Percentiles rank a stretch among this genome's conserved stretches.
phyloP scores from a whole-genome alignment of 2,113 vertebrate genomes.

The Raphicerus campestris region DNA sequence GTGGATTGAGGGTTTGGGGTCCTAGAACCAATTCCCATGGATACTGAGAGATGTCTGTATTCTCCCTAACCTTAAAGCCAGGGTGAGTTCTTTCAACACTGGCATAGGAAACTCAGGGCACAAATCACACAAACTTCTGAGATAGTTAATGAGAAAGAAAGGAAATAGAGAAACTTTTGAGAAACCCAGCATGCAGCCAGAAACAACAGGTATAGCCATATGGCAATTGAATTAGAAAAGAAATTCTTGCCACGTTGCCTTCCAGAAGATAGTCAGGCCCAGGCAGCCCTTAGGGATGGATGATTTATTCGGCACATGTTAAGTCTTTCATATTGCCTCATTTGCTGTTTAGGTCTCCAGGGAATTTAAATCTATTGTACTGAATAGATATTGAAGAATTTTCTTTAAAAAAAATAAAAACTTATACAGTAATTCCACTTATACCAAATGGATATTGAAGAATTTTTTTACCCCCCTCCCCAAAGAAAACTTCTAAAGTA shows the following conservation, averaged over 20 bases:
- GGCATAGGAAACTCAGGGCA: not conserved
- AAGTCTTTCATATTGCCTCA: not conserved
- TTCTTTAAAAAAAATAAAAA: slow-evolving; percentile 15
- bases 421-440: not conserved
- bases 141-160: not conserved
- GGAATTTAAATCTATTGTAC: slow-evolving; percentile 22
- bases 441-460: not conserved
- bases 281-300: not conserved
- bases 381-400: not conserved
- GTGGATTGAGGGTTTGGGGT: not conserved
- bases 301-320: not conserved
- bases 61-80: not conserved
- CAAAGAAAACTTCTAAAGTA: not conserved
- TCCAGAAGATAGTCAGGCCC: slow-evolving; percentile 6
- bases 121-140: slow-evolving; percentile 5
- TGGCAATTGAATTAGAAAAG: slow-evolving; percentile 62
- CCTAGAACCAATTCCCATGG: not conserved
- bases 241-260: slow-evolving; percentile 18
- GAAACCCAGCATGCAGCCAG: slow-evolving; percentile 44
- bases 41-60: not conserved
- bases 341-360: not conserved
- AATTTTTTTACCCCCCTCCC: not conserved
- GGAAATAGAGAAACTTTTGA: slow-evolving; percentile 33
- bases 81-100: not conserved
- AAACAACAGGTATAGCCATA: slow-evolving; percentile 68